These are phyloP conservation scores for Calliscelio sp. DNA, from an alignment of 2,888 invertebrate species.

Conservation along the genomic window DNA sequence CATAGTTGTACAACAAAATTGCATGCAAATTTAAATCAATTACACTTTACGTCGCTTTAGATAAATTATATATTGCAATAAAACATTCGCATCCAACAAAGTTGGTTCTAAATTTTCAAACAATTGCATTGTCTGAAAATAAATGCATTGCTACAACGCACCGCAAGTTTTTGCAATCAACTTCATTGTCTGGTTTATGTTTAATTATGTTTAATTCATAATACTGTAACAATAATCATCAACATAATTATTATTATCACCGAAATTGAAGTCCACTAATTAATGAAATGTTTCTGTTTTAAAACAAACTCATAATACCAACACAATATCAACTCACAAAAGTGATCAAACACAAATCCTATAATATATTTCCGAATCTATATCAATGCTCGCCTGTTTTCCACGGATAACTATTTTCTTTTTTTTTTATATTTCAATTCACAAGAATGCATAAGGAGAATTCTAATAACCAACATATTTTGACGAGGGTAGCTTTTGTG, in stretches of 20 bases:
- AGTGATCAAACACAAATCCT: neutral
- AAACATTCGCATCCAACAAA: slow-evolving; percentile 45
- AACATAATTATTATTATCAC: neutral
- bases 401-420: slow-evolving; percentile 4
- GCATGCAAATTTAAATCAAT: slow-evolving; percentile 50
- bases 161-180: slow-evolving; percentile 58
- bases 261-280: neutral
- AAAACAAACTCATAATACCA: neutral
- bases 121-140: slow-evolving; percentile 40
- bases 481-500: slow-evolving; percentile 19
- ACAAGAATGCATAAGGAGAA: slow-evolving; percentile 31
- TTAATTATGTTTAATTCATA: too few species aligned
- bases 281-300: neutral
- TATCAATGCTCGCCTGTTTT: too few species aligned
- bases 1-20: slow-evolving; percentile 27
- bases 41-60: slow-evolving; percentile 36
- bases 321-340: neutral
- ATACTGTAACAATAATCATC: too few species aligned
- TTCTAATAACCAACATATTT: slow-evolving; percentile 37
- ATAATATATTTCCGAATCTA: neutral
- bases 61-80: slow-evolving; percentile 51
- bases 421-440: slow-evolving; percentile 17
- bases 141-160: slow-evolving; percentile 35
- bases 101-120: slow-evolving; percentile 43
- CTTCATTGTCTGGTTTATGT: slow-evolving; percentile 42